Percentiles rank a stretch among this genome's conserved stretches.
Conservation (phyloP, 2,888 invertebrate species). For the Catocala nupta region DNA sequence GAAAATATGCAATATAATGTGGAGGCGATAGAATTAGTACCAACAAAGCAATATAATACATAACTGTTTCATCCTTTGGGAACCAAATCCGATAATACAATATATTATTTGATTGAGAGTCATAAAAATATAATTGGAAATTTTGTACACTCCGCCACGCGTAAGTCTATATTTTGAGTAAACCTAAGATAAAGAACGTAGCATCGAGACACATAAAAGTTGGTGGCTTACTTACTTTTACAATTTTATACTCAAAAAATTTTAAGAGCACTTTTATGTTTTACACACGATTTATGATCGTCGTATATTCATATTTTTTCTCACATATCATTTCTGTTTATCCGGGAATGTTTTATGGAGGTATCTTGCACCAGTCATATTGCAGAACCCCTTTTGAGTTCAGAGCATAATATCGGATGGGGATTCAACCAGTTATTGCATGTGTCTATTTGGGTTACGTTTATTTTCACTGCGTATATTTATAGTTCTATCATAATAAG, state of each 20-base stretch:
- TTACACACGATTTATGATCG: conserved; percentile 40
- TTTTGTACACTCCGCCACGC: conserved; percentile 8
- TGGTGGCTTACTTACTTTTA: conserved; percentile 45
- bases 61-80: neutral
- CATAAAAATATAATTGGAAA: conserved; percentile 16
- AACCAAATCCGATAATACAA: neutral
- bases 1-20: too few species aligned
- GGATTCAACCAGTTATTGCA: neutral
- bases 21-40: too few species aligned
- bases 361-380: neutral
- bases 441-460: neutral
- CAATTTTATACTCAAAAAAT: conserved; percentile 45
- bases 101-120: conserved; percentile 7
- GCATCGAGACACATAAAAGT: conserved; percentile 38
- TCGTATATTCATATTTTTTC: conserved; percentile 30
- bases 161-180: conserved; percentile 8
- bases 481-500: too few species aligned
- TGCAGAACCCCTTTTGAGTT: conserved; percentile 1
- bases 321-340: conserved; percentile 33
- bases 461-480: neutral
- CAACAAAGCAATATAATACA: too few species aligned
- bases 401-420: neutral
- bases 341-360: conserved; percentile 11
- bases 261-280: conserved; percentile 45
- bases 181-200: conserved; percentile 34